Conservation (phyloP, 2,113 vertebrate genomes). For the Hiodon tergisus region DNA sequence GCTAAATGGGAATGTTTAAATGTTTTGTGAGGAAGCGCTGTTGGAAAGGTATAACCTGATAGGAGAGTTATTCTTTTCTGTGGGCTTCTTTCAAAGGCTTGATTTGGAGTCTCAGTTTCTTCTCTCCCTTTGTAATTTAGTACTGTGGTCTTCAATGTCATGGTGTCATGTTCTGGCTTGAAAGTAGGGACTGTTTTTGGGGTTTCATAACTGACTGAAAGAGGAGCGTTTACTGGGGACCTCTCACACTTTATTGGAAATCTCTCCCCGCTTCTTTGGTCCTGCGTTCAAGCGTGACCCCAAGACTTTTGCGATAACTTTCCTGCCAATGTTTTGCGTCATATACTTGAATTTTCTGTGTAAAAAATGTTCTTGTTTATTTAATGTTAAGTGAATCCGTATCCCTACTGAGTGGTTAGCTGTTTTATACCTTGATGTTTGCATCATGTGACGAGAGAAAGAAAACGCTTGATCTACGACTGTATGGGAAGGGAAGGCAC, state of each 20-base stretch:
- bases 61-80: no score
- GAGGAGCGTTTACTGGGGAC: not conserved
- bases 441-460: not conserved
- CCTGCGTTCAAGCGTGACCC: not conserved
- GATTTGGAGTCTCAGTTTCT: not conserved
- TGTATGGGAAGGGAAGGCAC: no score
- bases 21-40: no score
- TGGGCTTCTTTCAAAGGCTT: no score
- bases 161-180: not conserved
- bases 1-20: no score
- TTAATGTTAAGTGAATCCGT: slow-evolving; percentile 15
- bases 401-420: not conserved
- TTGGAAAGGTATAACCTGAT: no score
- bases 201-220: not conserved
- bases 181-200: not conserved
- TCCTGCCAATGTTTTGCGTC: slow-evolving; percentile 24
- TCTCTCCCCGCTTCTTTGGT: not conserved
- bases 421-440: not conserved
- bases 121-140: not conserved
- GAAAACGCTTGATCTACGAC: not conserved
- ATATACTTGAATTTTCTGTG: slow-evolving; percentile 40
- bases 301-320: not conserved
- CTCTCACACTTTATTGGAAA: not conserved
- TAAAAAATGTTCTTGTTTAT: slow-evolving; percentile 26
- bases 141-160: not conserved